Evolutionary conservation across 2,113 vertebrate species (phyloP).

Genomic region (Aspidoscelis tigris): DNA sequence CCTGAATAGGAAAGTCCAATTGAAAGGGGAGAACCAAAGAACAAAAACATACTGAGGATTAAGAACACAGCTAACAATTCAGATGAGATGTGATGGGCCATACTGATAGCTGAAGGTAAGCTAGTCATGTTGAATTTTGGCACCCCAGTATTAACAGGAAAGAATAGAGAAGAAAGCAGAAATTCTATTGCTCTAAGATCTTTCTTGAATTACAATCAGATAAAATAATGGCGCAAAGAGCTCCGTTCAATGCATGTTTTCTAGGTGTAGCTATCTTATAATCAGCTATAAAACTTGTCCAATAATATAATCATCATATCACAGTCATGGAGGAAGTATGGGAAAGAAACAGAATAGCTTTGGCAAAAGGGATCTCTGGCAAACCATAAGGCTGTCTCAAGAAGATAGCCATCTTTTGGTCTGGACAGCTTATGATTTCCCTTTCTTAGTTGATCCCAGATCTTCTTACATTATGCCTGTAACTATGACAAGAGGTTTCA

Average conservation of each 20-base stretch:
- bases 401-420: slow-evolving; percentile 42
- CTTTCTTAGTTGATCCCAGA: background rate
- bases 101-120: no score
- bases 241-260: background rate
- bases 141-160: background rate
- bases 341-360: slow-evolving; percentile 11
- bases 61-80: no score
- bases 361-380: slow-evolving; percentile 28
- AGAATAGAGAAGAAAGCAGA: background rate
- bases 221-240: background rate
- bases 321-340: slow-evolving; percentile 11
- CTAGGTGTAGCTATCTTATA: background rate
- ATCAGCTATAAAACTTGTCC: background rate
- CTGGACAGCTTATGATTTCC: slow-evolving; percentile 23
- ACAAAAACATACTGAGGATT: no score
- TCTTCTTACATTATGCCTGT: slow-evolving; percentile 36
- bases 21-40: no score
- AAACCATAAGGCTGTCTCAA: background rate
- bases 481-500: slow-evolving; percentile 54
- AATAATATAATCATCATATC: background rate
- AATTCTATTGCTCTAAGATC: background rate
- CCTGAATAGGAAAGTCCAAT: no score
- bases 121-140: no score
- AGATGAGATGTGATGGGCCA: no score
- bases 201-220: background rate